Conservation (phyloP, 1,140 invertebrate genomes). For the Pectinophora gossypiella region DNA sequence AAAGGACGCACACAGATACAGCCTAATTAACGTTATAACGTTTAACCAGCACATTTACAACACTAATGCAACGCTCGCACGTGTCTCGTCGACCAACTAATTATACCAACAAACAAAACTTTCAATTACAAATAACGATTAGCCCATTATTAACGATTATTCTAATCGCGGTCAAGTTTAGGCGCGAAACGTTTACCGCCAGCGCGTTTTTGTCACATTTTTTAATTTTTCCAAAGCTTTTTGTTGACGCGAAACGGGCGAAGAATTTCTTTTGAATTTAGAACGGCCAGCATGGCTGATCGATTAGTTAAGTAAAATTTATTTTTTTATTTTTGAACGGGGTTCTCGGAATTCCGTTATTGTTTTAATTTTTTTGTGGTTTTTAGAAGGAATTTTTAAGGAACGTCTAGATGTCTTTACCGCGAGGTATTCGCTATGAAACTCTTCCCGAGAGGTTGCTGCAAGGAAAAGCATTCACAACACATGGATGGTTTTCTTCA, state of each 20-base stretch:
- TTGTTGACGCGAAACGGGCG: conserved; percentile 45
- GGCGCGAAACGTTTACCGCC: neutral
- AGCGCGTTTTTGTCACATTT: neutral
- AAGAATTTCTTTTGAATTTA: conserved; percentile 51
- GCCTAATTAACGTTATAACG: conserved; percentile 72
- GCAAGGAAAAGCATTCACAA: conserved; percentile 75
- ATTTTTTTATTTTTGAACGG: conserved; percentile 26
- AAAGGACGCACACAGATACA: conserved; percentile 46
- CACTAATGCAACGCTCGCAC: conserved; percentile 48
- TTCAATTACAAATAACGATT: conserved; percentile 41
- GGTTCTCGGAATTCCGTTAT: conserved; percentile 9
- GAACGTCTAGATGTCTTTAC: conserved; percentile 72
- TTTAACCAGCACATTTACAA: conserved; percentile 68
- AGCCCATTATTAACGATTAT: neutral
- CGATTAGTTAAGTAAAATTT: conserved; percentile 35
- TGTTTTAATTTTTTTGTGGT: conserved; percentile 21
- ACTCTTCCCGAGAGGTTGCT: conserved; percentile 73
- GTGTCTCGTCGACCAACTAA: conserved; percentile 39
- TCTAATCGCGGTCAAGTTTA: neutral
- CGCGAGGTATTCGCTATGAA: conserved; percentile 75
- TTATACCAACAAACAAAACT: conserved; percentile 39
- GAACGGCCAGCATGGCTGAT: conserved; percentile 36
- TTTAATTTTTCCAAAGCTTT: conserved; percentile 4
- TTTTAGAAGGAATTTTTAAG: conserved; percentile 47
- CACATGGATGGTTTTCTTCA: conserved; percentile 70